Evolutionary conservation across 2,888 invertebrate genomes (phyloP).

Genomic region (Rhodophaea formosa): DNA sequence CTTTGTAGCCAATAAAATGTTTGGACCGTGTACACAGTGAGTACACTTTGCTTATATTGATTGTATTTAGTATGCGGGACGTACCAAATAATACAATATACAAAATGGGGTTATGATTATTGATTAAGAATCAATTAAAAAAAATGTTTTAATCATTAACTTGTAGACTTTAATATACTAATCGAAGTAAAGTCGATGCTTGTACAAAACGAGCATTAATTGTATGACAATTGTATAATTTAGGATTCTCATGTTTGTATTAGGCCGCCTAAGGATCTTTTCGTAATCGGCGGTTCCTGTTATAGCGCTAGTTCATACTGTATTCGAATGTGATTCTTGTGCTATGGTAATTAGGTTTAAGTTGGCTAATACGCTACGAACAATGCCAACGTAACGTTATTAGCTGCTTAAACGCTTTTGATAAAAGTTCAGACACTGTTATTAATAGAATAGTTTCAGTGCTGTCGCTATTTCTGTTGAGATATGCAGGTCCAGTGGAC

Average conservation of each 20-base stretch:
- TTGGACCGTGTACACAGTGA: no score
- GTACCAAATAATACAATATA: neutral
- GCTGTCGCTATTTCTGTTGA: neutral
- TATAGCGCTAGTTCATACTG: slow-evolving; percentile 32
- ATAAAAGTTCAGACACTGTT: neutral
- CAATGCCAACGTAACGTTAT: slow-evolving; percentile 3
- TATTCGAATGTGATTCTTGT: slow-evolving; percentile 27
- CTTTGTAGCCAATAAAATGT: no score
- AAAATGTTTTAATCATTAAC: no score
- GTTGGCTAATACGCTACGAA: slow-evolving; percentile 4
- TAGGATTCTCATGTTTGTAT: slow-evolving; percentile 49
- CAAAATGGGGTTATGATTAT: no score
- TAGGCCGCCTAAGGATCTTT: slow-evolving; percentile 42
- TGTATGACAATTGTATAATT: slow-evolving; percentile 35
- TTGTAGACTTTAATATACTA: neutral
- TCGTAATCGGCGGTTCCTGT: slow-evolving; percentile 24
- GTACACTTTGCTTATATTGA: neutral
- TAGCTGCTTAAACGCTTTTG: slow-evolving; percentile 6
- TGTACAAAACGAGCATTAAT: slow-evolving; percentile 35
- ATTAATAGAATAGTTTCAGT: neutral
- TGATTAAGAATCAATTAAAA: no score
- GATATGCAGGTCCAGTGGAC: no score
- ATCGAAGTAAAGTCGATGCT: neutral
- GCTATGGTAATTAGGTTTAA: slow-evolving; percentile 22
- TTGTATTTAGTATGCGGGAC: neutral